Conservation (phyloP, 2,888 invertebrate species). For the Acleris holmiana region DNA sequence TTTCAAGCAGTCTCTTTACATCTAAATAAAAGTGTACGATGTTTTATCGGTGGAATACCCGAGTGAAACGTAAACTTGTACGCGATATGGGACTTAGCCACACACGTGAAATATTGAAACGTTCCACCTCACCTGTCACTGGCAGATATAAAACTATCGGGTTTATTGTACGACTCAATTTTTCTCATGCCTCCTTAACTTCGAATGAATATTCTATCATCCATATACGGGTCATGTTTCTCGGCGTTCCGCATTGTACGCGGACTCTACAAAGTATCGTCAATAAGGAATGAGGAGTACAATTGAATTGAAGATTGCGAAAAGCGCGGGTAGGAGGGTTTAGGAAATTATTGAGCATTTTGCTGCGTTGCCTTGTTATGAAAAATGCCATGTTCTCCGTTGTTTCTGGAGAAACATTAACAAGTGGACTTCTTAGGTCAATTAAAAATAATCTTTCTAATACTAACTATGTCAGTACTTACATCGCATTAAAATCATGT, state of each 20-base stretch:
- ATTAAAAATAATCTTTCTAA: too few species aligned
- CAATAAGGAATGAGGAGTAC: conserved; percentile 27
- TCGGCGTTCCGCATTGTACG: conserved; percentile 19
- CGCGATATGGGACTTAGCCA: conserved; percentile 23
- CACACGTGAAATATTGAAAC: conserved; percentile 36
- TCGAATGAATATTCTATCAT: conserved; percentile 57
- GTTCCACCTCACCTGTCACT: conserved; percentile 62
- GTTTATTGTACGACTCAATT: conserved; percentile 68
- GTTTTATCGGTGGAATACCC: conserved; percentile 45
- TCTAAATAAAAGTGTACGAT: conserved; percentile 39
- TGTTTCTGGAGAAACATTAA: too few species aligned
- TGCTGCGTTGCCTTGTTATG: too few species aligned
- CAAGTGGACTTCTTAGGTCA: too few species aligned
- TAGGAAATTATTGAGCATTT: conserved; percentile 8
- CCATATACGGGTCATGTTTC: conserved; percentile 30
- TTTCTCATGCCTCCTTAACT: conserved; percentile 55
- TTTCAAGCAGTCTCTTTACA: conserved; percentile 32
- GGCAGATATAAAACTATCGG: conserved; percentile 65
- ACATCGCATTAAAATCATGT: too few species aligned
- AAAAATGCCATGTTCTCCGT: too few species aligned
- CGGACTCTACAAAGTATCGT: conserved; percentile 22
- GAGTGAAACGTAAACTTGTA: conserved; percentile 40
- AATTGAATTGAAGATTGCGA: conserved; percentile 20
- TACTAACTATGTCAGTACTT: too few species aligned
- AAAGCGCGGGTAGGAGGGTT: conserved; percentile 2